These are phyloP conservation scores for Papilio xuthus DNA, from an alignment of 1,140 invertebrate genomes.

Conservation along the genomic window DNA sequence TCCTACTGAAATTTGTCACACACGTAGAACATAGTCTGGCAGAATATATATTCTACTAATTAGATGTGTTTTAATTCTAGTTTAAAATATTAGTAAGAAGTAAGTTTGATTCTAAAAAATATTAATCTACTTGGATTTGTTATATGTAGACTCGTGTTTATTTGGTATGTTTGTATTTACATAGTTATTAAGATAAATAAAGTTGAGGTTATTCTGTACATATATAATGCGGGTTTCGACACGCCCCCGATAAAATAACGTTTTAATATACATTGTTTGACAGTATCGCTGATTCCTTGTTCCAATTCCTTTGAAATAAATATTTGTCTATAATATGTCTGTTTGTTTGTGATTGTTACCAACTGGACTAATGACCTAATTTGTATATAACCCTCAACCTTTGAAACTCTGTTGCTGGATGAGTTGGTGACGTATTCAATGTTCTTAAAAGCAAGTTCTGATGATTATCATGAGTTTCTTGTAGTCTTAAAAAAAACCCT, in stretches of 20 bases:
- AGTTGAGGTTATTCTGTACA: background rate
- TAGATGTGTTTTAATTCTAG: too few relatives aligned
- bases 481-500: too few relatives aligned
- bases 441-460: background rate
- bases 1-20: too few relatives aligned
- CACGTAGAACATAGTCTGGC: too few relatives aligned
- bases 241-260: background rate
- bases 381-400: background rate
- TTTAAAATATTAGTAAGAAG: too few relatives aligned
- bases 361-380: background rate
- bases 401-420: background rate
- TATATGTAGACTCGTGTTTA: background rate
- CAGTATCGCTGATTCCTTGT: constrained; percentile 12
- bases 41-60: too few relatives aligned
- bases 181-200: background rate
- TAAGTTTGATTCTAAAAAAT: background rate
- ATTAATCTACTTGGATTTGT: background rate
- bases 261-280: constrained; percentile 23
- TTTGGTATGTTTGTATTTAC: background rate
- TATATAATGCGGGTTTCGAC: constrained; percentile 10
- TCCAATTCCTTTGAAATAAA: constrained; percentile 21
- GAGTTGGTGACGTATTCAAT: background rate
- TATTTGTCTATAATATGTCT: background rate
- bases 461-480: background rate
- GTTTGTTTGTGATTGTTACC: constrained; percentile 1